These are phyloP conservation scores for Episyrphus balteatus DNA, from an alignment of 1,140 invertebrate genomes.

Conservation along the genomic window DNA sequence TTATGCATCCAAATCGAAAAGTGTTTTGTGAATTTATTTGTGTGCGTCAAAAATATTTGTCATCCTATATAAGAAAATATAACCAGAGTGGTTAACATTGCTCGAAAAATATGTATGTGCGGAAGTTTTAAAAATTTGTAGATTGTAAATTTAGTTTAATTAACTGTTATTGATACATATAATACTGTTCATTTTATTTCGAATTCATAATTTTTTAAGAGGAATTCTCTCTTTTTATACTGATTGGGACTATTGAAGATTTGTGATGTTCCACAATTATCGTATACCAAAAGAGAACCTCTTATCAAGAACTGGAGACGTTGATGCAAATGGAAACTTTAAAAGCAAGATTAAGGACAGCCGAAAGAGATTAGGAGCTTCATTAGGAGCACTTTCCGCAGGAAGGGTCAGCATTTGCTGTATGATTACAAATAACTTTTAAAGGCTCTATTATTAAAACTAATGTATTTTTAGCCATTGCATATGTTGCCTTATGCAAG, in stretches of 20 bases:
- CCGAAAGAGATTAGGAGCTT: constrained; percentile 66
- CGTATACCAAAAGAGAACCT: constrained; percentile 64
- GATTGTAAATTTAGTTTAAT: too few relatives aligned
- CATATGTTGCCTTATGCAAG: constrained; percentile 35
- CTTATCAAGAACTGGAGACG: constrained; percentile 76
- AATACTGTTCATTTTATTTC: too few relatives aligned
- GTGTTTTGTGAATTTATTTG: too few relatives aligned
- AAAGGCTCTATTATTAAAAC: not conserved
- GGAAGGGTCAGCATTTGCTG: constrained; percentile 59
- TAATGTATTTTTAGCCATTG: constrained; percentile 8
- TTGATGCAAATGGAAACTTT: constrained; percentile 74
- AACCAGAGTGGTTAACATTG: too few relatives aligned
- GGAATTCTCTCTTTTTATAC: too few relatives aligned
- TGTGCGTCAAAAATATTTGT: too few relatives aligned
- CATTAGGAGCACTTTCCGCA: constrained; percentile 72
- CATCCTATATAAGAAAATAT: too few relatives aligned
- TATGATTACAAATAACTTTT: not conserved
- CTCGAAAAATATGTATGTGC: too few relatives aligned
- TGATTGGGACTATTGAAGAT: constrained; percentile 42
- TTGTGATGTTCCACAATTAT: constrained; percentile 78
- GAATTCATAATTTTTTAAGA: too few relatives aligned
- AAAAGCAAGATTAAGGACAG: constrained; percentile 59
- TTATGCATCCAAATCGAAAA: too few relatives aligned
- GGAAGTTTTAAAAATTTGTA: too few relatives aligned
- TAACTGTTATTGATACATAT: too few relatives aligned